A percentile compares a stretch with the other conserved stretches of the same genome.
Conservation (phyloP, 2,888 invertebrate genomes). For the Andrena bicolor region DNA sequence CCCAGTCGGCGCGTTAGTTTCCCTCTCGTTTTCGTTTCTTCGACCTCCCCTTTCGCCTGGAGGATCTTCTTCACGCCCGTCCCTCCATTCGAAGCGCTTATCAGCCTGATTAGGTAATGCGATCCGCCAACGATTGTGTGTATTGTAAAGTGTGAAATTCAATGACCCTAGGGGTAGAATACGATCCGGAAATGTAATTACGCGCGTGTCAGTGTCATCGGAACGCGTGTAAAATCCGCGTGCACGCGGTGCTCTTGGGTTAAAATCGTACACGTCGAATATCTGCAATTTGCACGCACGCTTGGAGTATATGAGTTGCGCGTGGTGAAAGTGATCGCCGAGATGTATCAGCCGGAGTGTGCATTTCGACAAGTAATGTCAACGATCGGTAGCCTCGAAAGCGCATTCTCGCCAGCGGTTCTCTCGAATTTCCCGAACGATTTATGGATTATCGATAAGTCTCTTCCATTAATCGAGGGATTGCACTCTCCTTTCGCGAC, state of each 20-base stretch:
- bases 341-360: conserved; percentile 23
- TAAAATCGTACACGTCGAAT: conserved; percentile 35
- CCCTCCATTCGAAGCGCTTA: background rate
- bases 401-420: conserved; percentile 1
- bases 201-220: conserved; percentile 14
- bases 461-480: background rate
- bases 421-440: background rate
- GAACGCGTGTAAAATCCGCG: background rate
- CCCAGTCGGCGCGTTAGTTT: background rate
- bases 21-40: background rate
- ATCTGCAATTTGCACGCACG: conserved; percentile 51
- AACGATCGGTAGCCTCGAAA: conserved; percentile 54
- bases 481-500: background rate
- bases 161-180: conserved; percentile 1
- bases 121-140: background rate
- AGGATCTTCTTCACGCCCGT: background rate
- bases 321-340: conserved; percentile 67
- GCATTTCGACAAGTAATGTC: conserved; percentile 55
- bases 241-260: conserved; percentile 15
- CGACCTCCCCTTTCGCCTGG: conserved; percentile 20
- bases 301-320: conserved; percentile 56
- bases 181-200: conserved; percentile 49
- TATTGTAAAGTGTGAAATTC: conserved; percentile 19
- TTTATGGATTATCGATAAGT: no score
- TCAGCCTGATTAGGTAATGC: conserved; percentile 42